Percentiles rank a stretch among this genome's conserved stretches.
phyloP scores from a whole-genome alignment of 1,140 invertebrate species.

The Drosophila virilis region DNA sequence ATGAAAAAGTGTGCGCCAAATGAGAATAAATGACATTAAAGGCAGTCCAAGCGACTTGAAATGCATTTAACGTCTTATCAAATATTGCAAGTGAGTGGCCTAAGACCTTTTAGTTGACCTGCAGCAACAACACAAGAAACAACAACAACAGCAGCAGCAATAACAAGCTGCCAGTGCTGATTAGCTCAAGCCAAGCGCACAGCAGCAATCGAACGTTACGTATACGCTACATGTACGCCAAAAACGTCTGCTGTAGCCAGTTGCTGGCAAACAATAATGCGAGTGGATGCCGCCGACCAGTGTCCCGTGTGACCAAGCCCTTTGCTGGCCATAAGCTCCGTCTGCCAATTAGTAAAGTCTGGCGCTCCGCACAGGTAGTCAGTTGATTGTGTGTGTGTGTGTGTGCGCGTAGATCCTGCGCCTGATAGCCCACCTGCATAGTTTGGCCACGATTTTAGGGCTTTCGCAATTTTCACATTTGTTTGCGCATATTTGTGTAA shows the following conservation, averaged over 20 bases:
- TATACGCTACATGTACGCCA: slow-evolving; percentile 12
- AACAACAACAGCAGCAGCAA: slow-evolving; percentile 5
- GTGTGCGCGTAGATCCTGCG: neutral
- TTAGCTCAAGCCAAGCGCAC: slow-evolving; percentile 26
- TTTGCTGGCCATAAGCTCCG: slow-evolving; percentile 17
- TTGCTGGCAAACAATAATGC: slow-evolving; percentile 12
- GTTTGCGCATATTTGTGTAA: slow-evolving; percentile 25
- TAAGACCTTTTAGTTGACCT: neutral
- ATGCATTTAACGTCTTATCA: neutral
- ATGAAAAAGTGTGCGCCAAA: slow-evolving; percentile 27
- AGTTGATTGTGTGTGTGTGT: slow-evolving; percentile 1
- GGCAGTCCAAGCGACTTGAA: no score
- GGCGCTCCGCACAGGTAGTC: neutral
- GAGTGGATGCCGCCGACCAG: slow-evolving; percentile 4
- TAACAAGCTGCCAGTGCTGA: slow-evolving; percentile 48
- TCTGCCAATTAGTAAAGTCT: slow-evolving; percentile 35
- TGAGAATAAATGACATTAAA: slow-evolving; percentile 55
- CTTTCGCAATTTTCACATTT: slow-evolving; percentile 3
- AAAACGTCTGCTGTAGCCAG: neutral
- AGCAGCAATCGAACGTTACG: slow-evolving; percentile 5
- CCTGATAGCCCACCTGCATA: slow-evolving; percentile 7
- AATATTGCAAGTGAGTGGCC: neutral
- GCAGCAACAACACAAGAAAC: slow-evolving; percentile 7
- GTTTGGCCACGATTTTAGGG: slow-evolving; percentile 6
- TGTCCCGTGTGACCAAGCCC: neutral